Evolutionary conservation across 2,888 invertebrate species (phyloP), one percentile per base, ranked within the genome.

Genomic region (Spatulosminthurus flaviceps): DNA sequence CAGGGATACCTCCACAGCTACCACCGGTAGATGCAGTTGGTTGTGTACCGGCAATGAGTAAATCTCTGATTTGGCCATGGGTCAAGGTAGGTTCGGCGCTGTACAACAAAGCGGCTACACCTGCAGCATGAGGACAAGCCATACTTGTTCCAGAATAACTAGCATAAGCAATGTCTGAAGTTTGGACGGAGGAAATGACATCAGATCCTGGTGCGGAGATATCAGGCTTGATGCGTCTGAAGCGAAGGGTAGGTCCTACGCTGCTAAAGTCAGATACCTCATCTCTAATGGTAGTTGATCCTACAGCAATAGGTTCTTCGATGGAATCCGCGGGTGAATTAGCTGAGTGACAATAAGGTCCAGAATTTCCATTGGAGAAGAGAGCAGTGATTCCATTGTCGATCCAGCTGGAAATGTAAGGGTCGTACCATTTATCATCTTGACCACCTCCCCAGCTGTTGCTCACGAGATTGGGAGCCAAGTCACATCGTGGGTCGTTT

Each of bases 221-320:
- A 1, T 83, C 83, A 0, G 83, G 83, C 41, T 82, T 82, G 41
- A 81, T 61, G 60, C 76, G 67, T 41, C 78, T 69, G 28, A 96
- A 91, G 51, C 79, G 78, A 1, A 21, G 11, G 0, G 79, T 66
- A 5, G 81, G 81, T 0, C 82, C 83, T n/a, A 43, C 16, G 0
- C 79, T 78, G 51, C 79, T 76, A 28, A 81, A 82, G 22, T 1
- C 61, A 4, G 81, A 2, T 4, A 78, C 24, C 19, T 13, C 16
- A 41, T 71, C 43, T 1, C 1, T 19, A 24, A 1, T n/a, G 29
- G 34, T 51, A 2, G 64, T 72, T 1, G 60, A 7, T 2, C 78
- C 78, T 1, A 78, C 72, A 22, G 28, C 61, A 61, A 78, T 71
- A 9, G 43, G 70, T 13, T 51, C 42, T 1, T 69, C 51, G 22